These are phyloP conservation scores for Formicarius rufipectus DNA, from an alignment of 2,113 vertebrate genomes.

Conservation along the genomic window DNA sequence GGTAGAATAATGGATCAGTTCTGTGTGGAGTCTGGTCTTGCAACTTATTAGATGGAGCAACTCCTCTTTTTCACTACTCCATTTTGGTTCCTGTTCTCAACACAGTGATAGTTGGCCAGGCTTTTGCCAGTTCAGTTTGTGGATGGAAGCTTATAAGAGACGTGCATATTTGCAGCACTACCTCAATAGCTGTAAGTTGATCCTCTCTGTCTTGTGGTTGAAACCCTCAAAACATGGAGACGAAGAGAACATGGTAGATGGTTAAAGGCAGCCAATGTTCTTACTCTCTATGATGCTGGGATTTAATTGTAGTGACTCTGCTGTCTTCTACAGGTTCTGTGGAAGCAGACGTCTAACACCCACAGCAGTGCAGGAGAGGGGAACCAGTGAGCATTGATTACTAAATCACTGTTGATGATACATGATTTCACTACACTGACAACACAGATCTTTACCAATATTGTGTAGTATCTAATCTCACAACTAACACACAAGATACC, in stretches of 20 bases:
- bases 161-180: neutral
- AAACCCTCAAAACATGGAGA: neutral
- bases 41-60: neutral
- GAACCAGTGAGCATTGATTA: neutral
- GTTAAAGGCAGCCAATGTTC: neutral
- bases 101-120: too few relatives aligned
- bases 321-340: neutral
- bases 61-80: neutral
- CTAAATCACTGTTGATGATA: neutral
- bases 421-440: neutral
- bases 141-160: neutral
- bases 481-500: neutral
- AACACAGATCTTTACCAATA: neutral
- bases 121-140: neutral
- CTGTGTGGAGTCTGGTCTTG: rapidly evolving
- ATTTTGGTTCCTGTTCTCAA: neutral
- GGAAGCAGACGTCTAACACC: neutral
- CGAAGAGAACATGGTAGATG: neutral
- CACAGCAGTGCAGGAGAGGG: neutral
- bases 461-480: neutral
- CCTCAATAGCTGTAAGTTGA: neutral
- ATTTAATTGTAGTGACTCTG: neutral
- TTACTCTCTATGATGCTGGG: too few relatives aligned
- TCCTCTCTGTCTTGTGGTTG: neutral
- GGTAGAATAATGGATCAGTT: neutral